Base-by-base conservation (phyloP, 2,888 invertebrate species). In the Machimus atricapillus region DNA sequence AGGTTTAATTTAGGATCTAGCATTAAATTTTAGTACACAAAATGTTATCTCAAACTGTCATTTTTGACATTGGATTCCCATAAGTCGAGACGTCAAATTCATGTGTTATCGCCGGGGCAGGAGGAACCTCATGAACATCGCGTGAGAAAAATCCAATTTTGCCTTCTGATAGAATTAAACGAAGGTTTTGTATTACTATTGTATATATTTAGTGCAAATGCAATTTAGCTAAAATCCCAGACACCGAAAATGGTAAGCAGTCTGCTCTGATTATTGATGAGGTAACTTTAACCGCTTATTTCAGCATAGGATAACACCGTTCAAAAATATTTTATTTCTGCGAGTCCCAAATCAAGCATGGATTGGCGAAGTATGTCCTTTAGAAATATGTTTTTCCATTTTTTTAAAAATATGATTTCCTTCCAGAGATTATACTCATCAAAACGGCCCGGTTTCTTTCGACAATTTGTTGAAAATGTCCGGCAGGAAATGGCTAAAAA, bases 401-500 rank as follows among this genome's bases (percentile, higher is more conserved):
- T 23, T 14, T 23, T 66, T 8, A 9, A 66, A 12, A 66, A 12
- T 19, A 12, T 8, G 4, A 27, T 2, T 23, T 16, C 0, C 23
- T 77, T 86, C 4, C 52, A 86, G 86, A 86, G 86, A 34, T 46
- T 73, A 12, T 86, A 86, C 34, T 79, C 86, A 27, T 46, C 66
- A 12, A 79, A 94, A 88, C 93, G 94, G 85, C 94, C 95, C 7
- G 96, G 97, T 43, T 99, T 99, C 92, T 94, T 99, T 90, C 95
- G 97, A 1, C 96, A 97, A 90, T 95, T 99, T 87, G 94, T 98
- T 88, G 97, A 98, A 86, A 99, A 99, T 91, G 95, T 99, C 89
- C 96, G 95, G 91, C 97, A 98, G 90, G 99, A 99, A 91, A 95
- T 99, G 92, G 95, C 96, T 19, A 98, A 98, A 92, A 99, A 98